Evolutionary conservation across 1,140 invertebrate genomes (phyloP).

Genomic region (Bathynomus jamesi): DNA sequence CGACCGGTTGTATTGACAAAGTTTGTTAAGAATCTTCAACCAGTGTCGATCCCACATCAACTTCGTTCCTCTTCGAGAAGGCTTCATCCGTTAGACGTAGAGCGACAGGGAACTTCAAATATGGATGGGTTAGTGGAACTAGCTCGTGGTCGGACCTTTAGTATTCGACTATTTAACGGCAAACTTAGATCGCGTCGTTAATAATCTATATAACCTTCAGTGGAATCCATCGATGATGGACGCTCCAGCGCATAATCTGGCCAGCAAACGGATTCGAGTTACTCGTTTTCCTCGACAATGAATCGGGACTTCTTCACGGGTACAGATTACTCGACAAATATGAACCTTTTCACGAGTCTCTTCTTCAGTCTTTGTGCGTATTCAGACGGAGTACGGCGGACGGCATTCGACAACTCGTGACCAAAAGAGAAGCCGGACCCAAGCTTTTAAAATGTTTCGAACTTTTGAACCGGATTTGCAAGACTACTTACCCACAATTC

Average conservation of each 20-base stretch:
- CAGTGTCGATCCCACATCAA: constrained; percentile 54
- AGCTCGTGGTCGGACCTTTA: constrained; percentile 80
- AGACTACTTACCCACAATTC: constrained; percentile 64
- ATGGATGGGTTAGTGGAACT: constrained; percentile 55
- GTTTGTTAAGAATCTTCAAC: constrained; percentile 54
- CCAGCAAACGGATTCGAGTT: constrained; percentile 60
- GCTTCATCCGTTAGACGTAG: constrained; percentile 55
- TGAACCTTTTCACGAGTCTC: constrained; percentile 65
- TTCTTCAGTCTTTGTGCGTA: constrained; percentile 70
- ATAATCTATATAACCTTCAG: constrained; percentile 80
- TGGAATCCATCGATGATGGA: constrained; percentile 86
- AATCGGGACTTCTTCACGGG: constrained; percentile 76
- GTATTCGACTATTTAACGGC: constrained; percentile 82
- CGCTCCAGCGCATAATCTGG: constrained; percentile 76
- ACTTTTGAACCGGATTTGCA: constrained; percentile 46
- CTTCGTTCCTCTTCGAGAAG: constrained; percentile 58
- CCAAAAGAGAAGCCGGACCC: constrained; percentile 48
- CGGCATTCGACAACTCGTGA: constrained; percentile 53
- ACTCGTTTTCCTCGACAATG: constrained; percentile 77
- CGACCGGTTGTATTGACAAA: constrained; percentile 70
- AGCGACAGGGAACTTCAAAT: constrained; percentile 37
- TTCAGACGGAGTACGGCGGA: constrained; percentile 63
- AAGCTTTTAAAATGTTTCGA: constrained; percentile 43
- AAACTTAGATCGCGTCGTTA: constrained; percentile 78
- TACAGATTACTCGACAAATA: constrained; percentile 78